Conservation (phyloP, 2,113 vertebrate species). For the Uria lomvia region DNA sequence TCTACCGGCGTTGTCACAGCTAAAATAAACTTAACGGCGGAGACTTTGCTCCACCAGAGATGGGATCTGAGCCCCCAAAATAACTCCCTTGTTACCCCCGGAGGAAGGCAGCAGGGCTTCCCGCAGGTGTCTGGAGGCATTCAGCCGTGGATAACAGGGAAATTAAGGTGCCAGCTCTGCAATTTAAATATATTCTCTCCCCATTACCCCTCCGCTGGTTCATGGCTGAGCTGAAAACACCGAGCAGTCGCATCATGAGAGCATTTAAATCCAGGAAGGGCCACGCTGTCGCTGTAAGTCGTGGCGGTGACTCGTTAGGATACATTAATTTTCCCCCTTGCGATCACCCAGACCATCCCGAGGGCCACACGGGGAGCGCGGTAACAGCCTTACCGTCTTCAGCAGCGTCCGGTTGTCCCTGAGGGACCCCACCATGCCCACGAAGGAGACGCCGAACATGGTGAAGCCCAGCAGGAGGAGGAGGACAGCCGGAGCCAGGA, state of each 20-base stretch:
- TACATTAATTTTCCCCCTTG: background rate
- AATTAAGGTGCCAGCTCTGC: background rate
- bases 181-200: background rate
- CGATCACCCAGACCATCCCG: background rate
- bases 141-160: background rate
- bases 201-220: background rate
- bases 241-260: accelerated
- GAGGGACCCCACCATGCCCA: constrained; percentile 87
- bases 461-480: constrained; percentile 85
- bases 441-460: constrained; percentile 85
- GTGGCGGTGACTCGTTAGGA: background rate
- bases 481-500: constrained; percentile 85
- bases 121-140: background rate
- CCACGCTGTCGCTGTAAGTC: too few relatives aligned
- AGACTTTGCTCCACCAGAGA: background rate
- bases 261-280: background rate
- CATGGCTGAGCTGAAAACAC: background rate
- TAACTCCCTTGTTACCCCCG: background rate
- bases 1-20: accelerated
- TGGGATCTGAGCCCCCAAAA: background rate
- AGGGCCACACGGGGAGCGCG: accelerated
- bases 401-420: constrained; percentile 85
- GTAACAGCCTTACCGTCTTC: constrained; percentile 73
- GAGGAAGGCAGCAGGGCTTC: background rate
- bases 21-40: background rate